Evolutionary conservation across 2,113 vertebrate species (phyloP), one percentile per base, ranked within the genome.

Genomic region (Eidolon helvum): DNA sequence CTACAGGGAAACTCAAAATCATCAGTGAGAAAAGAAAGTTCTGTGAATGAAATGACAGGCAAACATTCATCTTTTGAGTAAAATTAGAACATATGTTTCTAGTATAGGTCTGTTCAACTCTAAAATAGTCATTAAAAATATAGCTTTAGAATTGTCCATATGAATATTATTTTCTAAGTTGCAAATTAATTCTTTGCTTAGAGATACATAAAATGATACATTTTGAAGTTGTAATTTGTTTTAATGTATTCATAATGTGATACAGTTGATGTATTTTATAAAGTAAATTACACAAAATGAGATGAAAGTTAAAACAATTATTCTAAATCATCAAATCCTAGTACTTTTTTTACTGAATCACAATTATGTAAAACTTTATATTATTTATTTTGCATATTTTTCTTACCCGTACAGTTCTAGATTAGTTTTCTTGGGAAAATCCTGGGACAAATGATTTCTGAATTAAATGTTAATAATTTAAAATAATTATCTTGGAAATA

Each of bases 231-330:
- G 61, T 69, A 94, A 77, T 96, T 94, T 91, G 68, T 85, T 92
- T 86, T 82, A 94, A 50, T 90, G 85, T 22, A 92, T 82, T 95
- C 78, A 79, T 94, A 94, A 96, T 97, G 74, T 90, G 87, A 94
- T 78, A 11, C 38, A 87, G 68, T 68, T 92, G 90, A 87, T 2
- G 38, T 78, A 45, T 95, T 97, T 95, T 97, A 35, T 85, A 43
- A 94, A 89, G 72, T 59, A 93, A 92, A 92, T 97, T 91, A 86
- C 45, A 90, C 87, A 91, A 88, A 96, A 40, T 84, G 57, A 86
- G 26, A 96, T 80, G 72, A 75, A 96, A 92, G 57, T 92, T 63
- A 92, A 84, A 86, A 93, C 18, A 15, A 91, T 97, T 96, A 91
- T 91, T 87, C n/a, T 38, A 95, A 92, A 82, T 91, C 77, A 92